Evolutionary conservation across 2,888 invertebrate genomes (phyloP).

Genomic region (Morpho achilles): DNA sequence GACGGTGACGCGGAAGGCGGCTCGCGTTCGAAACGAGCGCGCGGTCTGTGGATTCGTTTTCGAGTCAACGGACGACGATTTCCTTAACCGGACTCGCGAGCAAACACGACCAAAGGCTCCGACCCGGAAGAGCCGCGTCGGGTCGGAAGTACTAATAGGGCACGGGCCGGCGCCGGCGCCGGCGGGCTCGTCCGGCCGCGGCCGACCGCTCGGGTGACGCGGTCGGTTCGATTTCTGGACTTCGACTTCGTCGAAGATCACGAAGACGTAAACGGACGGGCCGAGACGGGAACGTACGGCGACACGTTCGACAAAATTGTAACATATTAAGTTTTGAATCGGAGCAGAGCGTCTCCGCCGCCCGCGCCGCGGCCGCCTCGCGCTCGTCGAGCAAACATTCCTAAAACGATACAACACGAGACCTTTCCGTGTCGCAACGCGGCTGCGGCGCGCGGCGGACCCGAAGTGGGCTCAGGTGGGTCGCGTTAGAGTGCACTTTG

Average conservation of each 20-base stretch:
- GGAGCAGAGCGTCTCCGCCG: no score
- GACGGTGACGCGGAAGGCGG: no score
- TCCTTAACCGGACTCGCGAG: conserved; percentile 30
- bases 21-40: no score
- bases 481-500: conserved; percentile 17
- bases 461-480: conserved; percentile 14
- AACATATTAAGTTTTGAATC: no score
- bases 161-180: conserved; percentile 37
- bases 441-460: conserved; percentile 1
- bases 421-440: conserved; percentile 19
- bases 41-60: conserved; percentile 2
- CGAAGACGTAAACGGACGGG: no score
- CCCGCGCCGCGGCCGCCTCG: no score
- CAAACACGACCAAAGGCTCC: conserved; percentile 36
- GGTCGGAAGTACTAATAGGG: conserved; percentile 51
- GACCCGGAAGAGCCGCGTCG: conserved; percentile 52
- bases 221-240: no score
- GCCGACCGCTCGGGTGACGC: background rate
- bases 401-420: conserved; percentile 14
- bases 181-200: conserved; percentile 9
- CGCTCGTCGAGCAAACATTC: conserved; percentile 26
- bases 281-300: no score
- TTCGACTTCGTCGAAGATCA: no score
- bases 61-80: conserved; percentile 22
- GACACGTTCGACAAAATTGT: no score